Evolutionary conservation across 2,888 invertebrate species (phyloP), one percentile per base, ranked within the genome.

Genomic region (Cepaea hortensis): DNA sequence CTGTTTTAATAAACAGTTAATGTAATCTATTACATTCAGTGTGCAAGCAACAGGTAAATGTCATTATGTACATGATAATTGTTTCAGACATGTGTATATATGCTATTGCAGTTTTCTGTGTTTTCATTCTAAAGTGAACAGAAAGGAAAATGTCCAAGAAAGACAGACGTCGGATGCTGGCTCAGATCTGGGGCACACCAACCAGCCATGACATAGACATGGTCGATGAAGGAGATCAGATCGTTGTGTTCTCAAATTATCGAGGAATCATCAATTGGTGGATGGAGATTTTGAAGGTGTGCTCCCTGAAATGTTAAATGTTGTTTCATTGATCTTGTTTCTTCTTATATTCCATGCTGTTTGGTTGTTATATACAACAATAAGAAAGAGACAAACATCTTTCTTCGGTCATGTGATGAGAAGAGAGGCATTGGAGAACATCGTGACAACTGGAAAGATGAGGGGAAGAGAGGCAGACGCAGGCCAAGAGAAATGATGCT

Each of bases 161-260:
- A 82, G 92, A 93, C 61, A 87, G 93, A 50, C 89, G 90, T 48
- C 90, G 91, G 68, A 89, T 91, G 48, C 83, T 93, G 70, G 91
- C 92, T 0, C 89, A 90, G 81, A 92, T 93, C 4, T 93, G 93
- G 92, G 91, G 90, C 13, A 92, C 91, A 20, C 92, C 92, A 20
- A 93, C 92, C 5, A 91, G 91, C 1, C 90, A 91, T 86, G 92
- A 92, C 83, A 90, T 93, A 65, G 93, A 93, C 80, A 91, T 93
- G 85, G 91, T 93, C 75, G 93, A 93, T 86, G 92, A 92, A 89
- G 93, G 92, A 6, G 91, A 91, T 83, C 91, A 92, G 81, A 89
- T 93, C 11, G 91, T 93, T 0, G 91, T 93, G 0, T 91, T 91
- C 13, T 92, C 92, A 5, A 88, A 90, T 35, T 91, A 91, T 80